A percentile compares a stretch with the other conserved stretches of the same genome.
Conservation (phyloP, 2,797 vertebrate genomes). For the Cyclura pinguis region DNA sequence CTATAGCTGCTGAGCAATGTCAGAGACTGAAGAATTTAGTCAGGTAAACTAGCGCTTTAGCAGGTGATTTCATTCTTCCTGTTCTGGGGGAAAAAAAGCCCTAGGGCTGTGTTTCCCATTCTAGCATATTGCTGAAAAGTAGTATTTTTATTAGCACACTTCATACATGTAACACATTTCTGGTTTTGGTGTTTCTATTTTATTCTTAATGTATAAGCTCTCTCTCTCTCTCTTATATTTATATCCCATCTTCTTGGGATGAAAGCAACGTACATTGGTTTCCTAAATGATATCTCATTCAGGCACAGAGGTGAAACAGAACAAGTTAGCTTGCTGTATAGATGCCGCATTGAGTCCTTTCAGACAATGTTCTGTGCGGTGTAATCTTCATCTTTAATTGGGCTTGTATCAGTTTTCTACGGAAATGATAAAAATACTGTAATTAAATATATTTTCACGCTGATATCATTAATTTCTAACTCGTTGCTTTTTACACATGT, state of each 20-base stretch:
- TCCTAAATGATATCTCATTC: not conserved
- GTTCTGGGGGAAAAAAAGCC: not conserved
- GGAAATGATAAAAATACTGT: not conserved
- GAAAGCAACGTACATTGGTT: not conserved
- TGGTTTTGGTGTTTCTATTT: not conserved
- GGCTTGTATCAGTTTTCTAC: not conserved
- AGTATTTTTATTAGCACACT: not conserved
- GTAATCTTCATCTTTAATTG: not conserved
- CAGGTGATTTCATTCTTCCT: not conserved
- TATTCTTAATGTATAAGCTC: not conserved
- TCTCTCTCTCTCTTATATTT: not conserved
- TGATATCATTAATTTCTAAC: not conserved
- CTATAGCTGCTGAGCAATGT: too few relatives aligned
- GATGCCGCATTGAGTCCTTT: not conserved
- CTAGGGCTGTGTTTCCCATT: not conserved
- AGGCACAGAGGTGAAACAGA: not conserved
- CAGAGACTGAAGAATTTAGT: too few relatives aligned
- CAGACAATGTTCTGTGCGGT: not conserved
- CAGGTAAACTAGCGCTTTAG: not conserved
- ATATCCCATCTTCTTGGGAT: not conserved
- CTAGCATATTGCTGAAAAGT: not conserved
- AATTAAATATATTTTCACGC: conserved; percentile 1
- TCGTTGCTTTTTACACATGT: not conserved
- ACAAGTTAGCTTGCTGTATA: not conserved
- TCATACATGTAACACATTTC: not conserved